Evolutionary conservation across 1,140 invertebrate genomes (phyloP).

Genomic region (Drosophila pandora): DNA sequence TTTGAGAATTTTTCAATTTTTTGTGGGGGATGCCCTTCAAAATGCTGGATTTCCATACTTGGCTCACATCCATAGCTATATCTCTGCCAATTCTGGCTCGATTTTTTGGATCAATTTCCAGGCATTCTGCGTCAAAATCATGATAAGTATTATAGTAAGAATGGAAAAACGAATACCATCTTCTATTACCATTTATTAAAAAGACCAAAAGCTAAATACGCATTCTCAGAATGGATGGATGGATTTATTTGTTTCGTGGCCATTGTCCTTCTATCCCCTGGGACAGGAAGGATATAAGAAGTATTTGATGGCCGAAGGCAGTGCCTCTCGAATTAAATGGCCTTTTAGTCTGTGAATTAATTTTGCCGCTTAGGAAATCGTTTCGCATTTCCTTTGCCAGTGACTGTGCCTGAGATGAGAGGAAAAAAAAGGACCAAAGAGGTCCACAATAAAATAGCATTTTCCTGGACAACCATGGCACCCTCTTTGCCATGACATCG

Average conservation of each 20-base stretch:
- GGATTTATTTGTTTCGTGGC: neutral
- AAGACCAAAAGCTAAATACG: neutral
- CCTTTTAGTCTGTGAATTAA: slow-evolving; percentile 8
- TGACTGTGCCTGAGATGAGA: neutral
- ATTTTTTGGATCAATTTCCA: too few species aligned
- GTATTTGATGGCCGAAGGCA: slow-evolving; percentile 1
- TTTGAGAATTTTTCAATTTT: too few species aligned
- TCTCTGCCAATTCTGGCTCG: too few species aligned
- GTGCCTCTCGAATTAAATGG: slow-evolving; percentile 3
- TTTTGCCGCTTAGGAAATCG: slow-evolving; percentile 4
- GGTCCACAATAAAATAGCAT: slow-evolving; percentile 22
- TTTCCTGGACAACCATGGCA: slow-evolving; percentile 26
- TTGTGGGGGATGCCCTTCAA: too few species aligned
- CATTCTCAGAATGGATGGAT: neutral
- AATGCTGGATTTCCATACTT: too few species aligned
- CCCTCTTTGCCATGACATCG: slow-evolving; percentile 28
- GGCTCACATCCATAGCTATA: too few species aligned
- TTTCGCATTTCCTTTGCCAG: neutral
- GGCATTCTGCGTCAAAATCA: too few species aligned
- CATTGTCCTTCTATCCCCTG: neutral
- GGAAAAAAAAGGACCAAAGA: neutral
- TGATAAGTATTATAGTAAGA: too few species aligned
- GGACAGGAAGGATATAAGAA: neutral
- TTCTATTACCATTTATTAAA: neutral
- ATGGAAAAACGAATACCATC: neutral